Base-by-base conservation (phyloP, 35 echinoderm and acorn worm species). In the Strongylocentrotus purpuratus region DNA sequence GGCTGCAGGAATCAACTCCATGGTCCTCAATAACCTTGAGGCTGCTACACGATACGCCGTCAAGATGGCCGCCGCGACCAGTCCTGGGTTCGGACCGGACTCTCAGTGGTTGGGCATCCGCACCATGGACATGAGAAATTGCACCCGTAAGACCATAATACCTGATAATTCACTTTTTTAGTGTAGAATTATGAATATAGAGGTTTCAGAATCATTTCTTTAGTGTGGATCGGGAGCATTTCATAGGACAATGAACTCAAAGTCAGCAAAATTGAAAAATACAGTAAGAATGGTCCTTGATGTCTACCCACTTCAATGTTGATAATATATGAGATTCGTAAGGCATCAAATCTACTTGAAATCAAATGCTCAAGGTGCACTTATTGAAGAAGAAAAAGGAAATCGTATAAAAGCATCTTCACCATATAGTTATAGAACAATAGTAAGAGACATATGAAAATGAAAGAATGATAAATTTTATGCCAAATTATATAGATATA, bases 41-140 rank as follows among this genome's bases (percentile, higher is more conserved):
- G 47, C 91, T 17, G 47, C 28, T 33, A 92, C 91, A 46, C 15
- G 12, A 28, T 92, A 92, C 46, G 0, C 1, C 1, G 46, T 92
- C 46, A 92, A 55, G n/a, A 55, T 92, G 91, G 91, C 91, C 28
- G 91, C 91, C 47, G 91, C 91, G 0, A 92, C 91, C 10, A 46
- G 48, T 46, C 45, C n/a, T 11, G 91, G 91, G 15, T 92, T 92
- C 52, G 91, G 91, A 31, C 91, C 91, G 13, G 41, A 92, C 2
- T 92, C 91, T 10, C 12, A 55, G 91, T 92, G 91, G 91, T 33
- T 46, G 2, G 46, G 9, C 6, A 92, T 92, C 28, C 41, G 91
- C 9, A 92, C 91, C 47, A 92, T 92, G 91, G 91, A 46, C n/a
- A 55, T 92, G n/a, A 46, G 48, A 31, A 92, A 92, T 46, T 92